Evolutionary conservation across 2,888 invertebrate genomes (phyloP).

Genomic region (Erannis defoliaria): DNA sequence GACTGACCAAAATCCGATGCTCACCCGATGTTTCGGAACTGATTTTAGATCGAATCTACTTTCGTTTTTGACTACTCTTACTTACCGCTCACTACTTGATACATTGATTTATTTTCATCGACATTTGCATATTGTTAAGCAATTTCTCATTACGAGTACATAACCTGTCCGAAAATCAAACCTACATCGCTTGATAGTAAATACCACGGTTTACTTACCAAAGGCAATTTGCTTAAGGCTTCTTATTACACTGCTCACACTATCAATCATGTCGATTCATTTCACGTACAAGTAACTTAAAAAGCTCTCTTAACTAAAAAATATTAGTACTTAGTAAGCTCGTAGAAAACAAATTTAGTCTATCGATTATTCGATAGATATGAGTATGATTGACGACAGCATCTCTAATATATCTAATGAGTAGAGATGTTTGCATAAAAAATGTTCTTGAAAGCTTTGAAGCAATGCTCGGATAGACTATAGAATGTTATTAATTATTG

Average conservation of each 20-base stretch:
- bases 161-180: conserved; percentile 14
- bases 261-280: background rate
- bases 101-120: conserved; percentile 66
- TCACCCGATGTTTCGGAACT: conserved; percentile 78
- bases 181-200: background rate
- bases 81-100: conserved; percentile 73
- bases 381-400: conserved; percentile 19
- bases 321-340: conserved; percentile 5
- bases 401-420: conserved; percentile 14
- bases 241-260: background rate
- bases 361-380: conserved; percentile 25
- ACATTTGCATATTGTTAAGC: conserved; percentile 41
- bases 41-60: conserved; percentile 85
- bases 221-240: background rate
- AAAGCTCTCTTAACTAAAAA: background rate
- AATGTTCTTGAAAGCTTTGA: conserved; percentile 5
- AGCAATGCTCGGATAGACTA: background rate
- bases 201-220: background rate
- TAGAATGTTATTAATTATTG: background rate
- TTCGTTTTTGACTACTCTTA: conserved; percentile 86
- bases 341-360: conserved; percentile 25
- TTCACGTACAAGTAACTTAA: conserved; percentile 1
- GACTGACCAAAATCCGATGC: conserved; percentile 81
- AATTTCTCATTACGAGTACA: conserved; percentile 27
- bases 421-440: conserved; percentile 3